These are phyloP conservation scores for Gryllus bimaculatus DNA, from an alignment of 1,140 invertebrate genomes.

Conservation along the genomic window DNA sequence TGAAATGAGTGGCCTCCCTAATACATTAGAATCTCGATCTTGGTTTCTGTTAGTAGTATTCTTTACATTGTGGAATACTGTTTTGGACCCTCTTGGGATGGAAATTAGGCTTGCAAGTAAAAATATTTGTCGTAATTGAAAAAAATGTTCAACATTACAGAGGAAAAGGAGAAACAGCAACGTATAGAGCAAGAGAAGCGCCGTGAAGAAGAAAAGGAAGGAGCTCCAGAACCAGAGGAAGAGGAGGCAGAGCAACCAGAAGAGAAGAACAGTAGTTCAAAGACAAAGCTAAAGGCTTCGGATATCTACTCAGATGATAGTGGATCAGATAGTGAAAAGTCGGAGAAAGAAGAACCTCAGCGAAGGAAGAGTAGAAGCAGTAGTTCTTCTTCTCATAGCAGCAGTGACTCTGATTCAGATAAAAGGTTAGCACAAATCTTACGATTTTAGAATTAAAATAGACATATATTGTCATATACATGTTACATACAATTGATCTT, in stretches of 20 bases:
- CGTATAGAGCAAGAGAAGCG: conserved; percentile 43
- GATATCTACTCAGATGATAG: conserved; percentile 95
- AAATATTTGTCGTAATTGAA: too few species aligned
- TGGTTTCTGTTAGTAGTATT: too few species aligned
- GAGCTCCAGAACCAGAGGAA: conserved; percentile 37
- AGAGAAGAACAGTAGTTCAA: conserved; percentile 31
- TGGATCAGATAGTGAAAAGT: conserved; percentile 57
- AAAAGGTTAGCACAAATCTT: conserved; percentile 34
- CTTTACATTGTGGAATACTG: too few species aligned
- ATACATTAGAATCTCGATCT: too few species aligned
- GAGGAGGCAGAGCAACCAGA: conserved; percentile 43
- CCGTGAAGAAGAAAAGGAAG: conserved; percentile 37
- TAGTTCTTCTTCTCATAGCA: conserved; percentile 27
- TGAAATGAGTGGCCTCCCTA: too few species aligned
- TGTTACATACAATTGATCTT: too few species aligned
- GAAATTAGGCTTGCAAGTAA: background rate
- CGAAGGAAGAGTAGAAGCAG: conserved; percentile 25
- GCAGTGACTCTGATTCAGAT: conserved; percentile 43
- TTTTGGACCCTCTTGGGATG: background rate
- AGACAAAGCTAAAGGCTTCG: conserved; percentile 75
- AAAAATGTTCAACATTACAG: conserved; percentile 24
- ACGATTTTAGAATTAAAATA: background rate
- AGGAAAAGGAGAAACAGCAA: conserved; percentile 48
- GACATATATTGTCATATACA: background rate
- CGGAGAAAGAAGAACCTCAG: conserved; percentile 20